phyloP scores from a whole-genome alignment of 1,140 invertebrate genomes.

The Scaptomyza hsui region DNA sequence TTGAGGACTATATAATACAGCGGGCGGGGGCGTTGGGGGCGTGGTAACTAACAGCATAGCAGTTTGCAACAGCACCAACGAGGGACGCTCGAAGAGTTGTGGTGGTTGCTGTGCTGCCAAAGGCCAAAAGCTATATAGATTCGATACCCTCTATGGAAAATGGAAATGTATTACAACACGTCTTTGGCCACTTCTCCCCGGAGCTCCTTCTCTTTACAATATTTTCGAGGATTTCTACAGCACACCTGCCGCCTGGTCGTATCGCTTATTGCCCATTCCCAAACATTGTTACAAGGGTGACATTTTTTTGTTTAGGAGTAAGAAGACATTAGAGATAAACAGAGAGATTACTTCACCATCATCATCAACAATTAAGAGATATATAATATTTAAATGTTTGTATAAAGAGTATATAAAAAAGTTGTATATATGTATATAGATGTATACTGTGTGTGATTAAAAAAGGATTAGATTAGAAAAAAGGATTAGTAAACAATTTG shows the following conservation, averaged over 20 bases:
- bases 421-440: constrained; percentile 55
- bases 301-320: constrained; percentile 76
- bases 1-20: constrained; percentile 65
- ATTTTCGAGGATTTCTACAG: constrained; percentile 85
- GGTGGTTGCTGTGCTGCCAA: constrained; percentile 14
- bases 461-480: constrained; percentile 77
- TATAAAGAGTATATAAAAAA: constrained; percentile 55
- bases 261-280: constrained; percentile 88
- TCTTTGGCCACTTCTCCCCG: constrained; percentile 84
- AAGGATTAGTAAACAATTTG: constrained; percentile 77
- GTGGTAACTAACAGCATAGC: constrained; percentile 29
- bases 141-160: constrained; percentile 61
- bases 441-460: constrained; percentile 79
- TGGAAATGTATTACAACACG: constrained; percentile 84
- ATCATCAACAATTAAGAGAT: constrained; percentile 82
- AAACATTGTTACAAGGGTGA: constrained; percentile 78
- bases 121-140: constrained; percentile 22
- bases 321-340: constrained; percentile 84
- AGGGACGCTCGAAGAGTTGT: constrained; percentile 41
- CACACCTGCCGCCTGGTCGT: constrained; percentile 87
- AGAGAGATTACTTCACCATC: constrained; percentile 84
- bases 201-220: constrained; percentile 79
- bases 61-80: constrained; percentile 18
- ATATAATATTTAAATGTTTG: constrained; percentile 32
- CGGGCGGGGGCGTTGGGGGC: constrained; percentile 1